A percentile compares a stretch with the other conserved stretches of the same genome.
Evolutionary conservation across 92 coral and sea anemone genomes (phyloP).

Genomic region (Virgularia gustaviana): DNA sequence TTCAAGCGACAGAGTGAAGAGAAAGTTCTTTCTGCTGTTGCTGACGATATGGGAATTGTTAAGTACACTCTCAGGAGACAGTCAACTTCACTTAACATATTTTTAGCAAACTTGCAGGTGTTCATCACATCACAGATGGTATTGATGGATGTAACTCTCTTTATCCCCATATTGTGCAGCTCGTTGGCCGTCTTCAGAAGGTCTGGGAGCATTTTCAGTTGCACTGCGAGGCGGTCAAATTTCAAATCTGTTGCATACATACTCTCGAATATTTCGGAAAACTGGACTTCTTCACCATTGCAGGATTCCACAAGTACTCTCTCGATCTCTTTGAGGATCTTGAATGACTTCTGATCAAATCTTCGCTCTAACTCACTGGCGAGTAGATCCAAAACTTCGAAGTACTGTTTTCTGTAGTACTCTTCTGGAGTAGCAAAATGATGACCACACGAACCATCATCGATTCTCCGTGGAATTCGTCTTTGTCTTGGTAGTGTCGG

Average conservation of each 20-base stretch:
- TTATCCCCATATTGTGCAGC: background rate
- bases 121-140: constrained; percentile 11
- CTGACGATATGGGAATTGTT: constrained; percentile 9
- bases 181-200: constrained; percentile 1
- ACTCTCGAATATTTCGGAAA: background rate
- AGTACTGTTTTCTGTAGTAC: constrained; percentile 36
- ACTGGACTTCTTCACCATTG: background rate
- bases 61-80: constrained; percentile 1
- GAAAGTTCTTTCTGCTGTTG: constrained; percentile 11
- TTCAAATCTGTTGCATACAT: background rate
- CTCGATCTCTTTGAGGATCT: background rate
- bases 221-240: constrained; percentile 1
- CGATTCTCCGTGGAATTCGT: constrained; percentile 39
- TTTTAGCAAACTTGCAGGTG: background rate
- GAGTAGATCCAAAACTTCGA: constrained; percentile 45
- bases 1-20: background rate
- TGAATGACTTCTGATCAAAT: constrained; percentile 45
- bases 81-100: constrained; percentile 10
- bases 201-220: background rate
- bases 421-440: constrained; percentile 36
- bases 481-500: constrained; percentile 44
- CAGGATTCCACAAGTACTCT: background rate
- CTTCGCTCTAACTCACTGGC: constrained; percentile 42
- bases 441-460: constrained; percentile 40
- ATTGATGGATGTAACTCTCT: constrained; percentile 9